These are phyloP conservation scores for Automeris io DNA, from an alignment of 2,888 invertebrate genomes.

Conservation along the genomic window DNA sequence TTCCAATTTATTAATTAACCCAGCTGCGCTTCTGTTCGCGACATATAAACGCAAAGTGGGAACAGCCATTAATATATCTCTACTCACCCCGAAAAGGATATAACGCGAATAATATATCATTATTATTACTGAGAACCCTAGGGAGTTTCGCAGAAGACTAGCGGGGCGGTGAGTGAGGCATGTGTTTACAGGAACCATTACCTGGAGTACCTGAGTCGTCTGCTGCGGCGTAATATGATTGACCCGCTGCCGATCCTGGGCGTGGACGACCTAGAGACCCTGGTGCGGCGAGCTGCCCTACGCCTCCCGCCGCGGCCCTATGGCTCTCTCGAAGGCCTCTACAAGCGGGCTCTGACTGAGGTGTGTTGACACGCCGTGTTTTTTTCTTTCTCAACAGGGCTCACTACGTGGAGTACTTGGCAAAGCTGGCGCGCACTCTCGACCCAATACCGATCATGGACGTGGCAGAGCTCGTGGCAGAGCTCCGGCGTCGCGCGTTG, in stretches of 20 bases:
- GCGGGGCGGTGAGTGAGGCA: constrained; percentile 46
- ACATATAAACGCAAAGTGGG: too few relatives aligned
- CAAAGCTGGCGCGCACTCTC: constrained; percentile 89
- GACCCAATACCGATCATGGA: constrained; percentile 95
- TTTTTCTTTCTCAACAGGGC: constrained; percentile 78
- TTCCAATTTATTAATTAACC: too few relatives aligned
- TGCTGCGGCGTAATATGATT: constrained; percentile 82
- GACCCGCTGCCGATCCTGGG: constrained; percentile 88
- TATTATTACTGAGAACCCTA: not conserved
- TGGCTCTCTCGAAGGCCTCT: constrained; percentile 82
- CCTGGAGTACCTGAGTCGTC: constrained; percentile 89
- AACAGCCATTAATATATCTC: too few relatives aligned
- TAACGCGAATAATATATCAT: not conserved
- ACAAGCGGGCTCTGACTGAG: constrained; percentile 79
- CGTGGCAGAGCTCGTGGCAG: constrained; percentile 90
- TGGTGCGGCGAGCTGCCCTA: constrained; percentile 84
- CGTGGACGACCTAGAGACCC: constrained; percentile 88
- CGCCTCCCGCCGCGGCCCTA: constrained; percentile 86
- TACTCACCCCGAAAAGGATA: too few relatives aligned
- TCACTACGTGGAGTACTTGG: constrained; percentile 98
- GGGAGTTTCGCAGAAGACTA: constrained; percentile 13
- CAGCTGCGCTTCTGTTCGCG: too few relatives aligned
- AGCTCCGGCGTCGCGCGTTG: constrained; percentile 90
- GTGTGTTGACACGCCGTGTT: constrained; percentile 58
- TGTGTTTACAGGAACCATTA: constrained; percentile 87